phyloP scores from a whole-genome alignment of 2,888 invertebrate genomes.

The Theristus sp. region DNA sequence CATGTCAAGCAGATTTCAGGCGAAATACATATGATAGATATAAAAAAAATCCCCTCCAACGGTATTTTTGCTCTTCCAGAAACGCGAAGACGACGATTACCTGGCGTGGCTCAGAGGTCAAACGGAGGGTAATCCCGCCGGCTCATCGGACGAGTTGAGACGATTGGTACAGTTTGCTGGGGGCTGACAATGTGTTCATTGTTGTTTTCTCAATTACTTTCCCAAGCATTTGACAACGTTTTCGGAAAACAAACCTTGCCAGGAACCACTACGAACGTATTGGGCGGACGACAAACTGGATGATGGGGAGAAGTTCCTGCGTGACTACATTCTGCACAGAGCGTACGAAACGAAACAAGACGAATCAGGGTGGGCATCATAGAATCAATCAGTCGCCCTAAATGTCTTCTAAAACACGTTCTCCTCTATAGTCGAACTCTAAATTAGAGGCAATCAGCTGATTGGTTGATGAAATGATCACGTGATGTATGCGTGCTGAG shows the following conservation, averaged over 20 bases:
- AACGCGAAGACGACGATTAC: constrained; percentile 42
- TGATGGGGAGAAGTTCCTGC: constrained; percentile 64
- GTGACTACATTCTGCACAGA: constrained; percentile 77
- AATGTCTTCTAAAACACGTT: too few relatives aligned
- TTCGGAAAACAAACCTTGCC: too few relatives aligned
- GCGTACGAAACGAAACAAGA: constrained; percentile 34
- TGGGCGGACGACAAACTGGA: constrained; percentile 67
- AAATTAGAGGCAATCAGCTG: too few relatives aligned
- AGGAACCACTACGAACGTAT: constrained; percentile 53
- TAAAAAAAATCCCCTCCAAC: not conserved
- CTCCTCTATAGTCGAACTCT: too few relatives aligned
- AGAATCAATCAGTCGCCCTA: too few relatives aligned
- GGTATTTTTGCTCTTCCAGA: constrained; percentile 1
- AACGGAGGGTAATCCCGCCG: constrained; percentile 8
- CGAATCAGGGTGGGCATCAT: too few relatives aligned
- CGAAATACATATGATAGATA: not conserved
- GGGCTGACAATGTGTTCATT: too few relatives aligned
- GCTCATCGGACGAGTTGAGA: not conserved
- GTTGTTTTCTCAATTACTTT: too few relatives aligned
- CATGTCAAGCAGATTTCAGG: not conserved
- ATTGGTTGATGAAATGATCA: too few relatives aligned
- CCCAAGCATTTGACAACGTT: too few relatives aligned
- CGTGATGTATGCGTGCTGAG: too few relatives aligned
- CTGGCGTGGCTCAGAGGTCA: constrained; percentile 60
- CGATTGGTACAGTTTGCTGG: too few relatives aligned